Evolutionary conservation across 2,888 invertebrate genomes (phyloP), one percentile per base, ranked within the genome.

Genomic region (Dryomyza anilis): DNA sequence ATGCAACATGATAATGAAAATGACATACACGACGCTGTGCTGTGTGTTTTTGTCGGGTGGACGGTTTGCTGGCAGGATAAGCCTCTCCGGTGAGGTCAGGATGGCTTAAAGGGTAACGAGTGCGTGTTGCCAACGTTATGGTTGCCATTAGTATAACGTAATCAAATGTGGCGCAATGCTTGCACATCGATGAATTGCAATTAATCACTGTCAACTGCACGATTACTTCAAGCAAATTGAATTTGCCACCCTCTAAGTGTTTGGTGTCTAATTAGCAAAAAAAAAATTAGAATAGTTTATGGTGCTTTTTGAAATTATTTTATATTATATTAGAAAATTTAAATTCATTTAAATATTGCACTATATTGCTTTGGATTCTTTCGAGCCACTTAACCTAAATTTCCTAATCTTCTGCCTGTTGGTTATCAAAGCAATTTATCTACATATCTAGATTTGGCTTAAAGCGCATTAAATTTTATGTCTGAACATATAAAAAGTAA

Each of bases 121-220:
- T 16, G 14, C 10, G 3, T 36, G 2, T 39, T 10, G 39, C 21
- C 33, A 19, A 23, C 21, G 33, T 19, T 23, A 36, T 55, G 16
- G 56, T 12, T 56, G 56, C 39, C 23, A 56, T 56, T 56, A 56
- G 21, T 23, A 30, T 21, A 12, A 33, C 14, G 56, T 25, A 48
- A 23, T 46, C 29, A 46, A 23, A n/a, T 30, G 23, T 29, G 46
- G 33, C 30, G 33, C 33, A 21, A 55, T 14, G 27, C 27, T 16
- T 16, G 56, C 21, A n/a, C 16, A 19, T 53, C 60, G 60, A 60
- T 60, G 45, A 46, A 46, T 46, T 58, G 62, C 63, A 68, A 70
- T 70, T 70, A 66, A 70, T 70, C 69, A 70, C 55, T 69, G 70
- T 70, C 70, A 70, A n/a, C 57, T 36, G 56, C 50, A 64, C 43